Percentiles rank a stretch among this genome's conserved stretches.
Conservation (phyloP, 2,113 vertebrate genomes). For the Gallinago undulata region DNA sequence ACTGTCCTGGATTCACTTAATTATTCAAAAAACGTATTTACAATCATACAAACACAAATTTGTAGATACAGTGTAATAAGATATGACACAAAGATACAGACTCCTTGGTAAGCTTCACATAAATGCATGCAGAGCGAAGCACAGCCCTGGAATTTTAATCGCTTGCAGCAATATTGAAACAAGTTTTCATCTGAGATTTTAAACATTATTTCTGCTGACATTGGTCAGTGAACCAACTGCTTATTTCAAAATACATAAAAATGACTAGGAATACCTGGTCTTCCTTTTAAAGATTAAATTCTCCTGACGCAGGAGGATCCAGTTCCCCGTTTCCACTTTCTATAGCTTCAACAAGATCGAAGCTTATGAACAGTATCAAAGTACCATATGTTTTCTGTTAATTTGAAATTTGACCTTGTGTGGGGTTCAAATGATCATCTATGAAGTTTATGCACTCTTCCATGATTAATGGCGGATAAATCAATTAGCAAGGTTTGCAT, state of each 20-base stretch:
- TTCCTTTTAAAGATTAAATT: background rate
- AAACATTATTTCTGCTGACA: background rate
- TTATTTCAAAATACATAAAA: background rate
- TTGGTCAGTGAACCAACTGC: background rate
- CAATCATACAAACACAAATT: background rate
- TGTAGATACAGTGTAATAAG: background rate
- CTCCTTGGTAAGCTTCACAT: background rate
- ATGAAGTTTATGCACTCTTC: slow-evolving; percentile 3
- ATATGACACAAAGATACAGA: background rate
- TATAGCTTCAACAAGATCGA: background rate
- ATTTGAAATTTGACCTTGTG: slow-evolving; percentile 22
- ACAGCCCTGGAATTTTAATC: background rate
- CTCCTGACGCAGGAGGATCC: background rate
- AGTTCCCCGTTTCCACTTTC: background rate
- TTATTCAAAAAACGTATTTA: background rate
- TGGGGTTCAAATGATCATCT: slow-evolving; percentile 5
- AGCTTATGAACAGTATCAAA: background rate
- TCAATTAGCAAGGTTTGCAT: slow-evolving; percentile 50
- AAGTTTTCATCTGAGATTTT: background rate
- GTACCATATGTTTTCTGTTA: slow-evolving; percentile 5
- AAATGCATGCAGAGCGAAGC: background rate
- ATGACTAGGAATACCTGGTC: background rate
- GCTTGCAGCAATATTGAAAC: background rate
- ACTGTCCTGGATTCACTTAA: background rate
- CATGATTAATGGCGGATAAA: slow-evolving; percentile 21